A percentile compares a stretch with the other conserved stretches of the same genome.
Evolutionary conservation across 2,797 vertebrate species (phyloP).

Genomic region (Enteromius thamalakanensis): DNA sequence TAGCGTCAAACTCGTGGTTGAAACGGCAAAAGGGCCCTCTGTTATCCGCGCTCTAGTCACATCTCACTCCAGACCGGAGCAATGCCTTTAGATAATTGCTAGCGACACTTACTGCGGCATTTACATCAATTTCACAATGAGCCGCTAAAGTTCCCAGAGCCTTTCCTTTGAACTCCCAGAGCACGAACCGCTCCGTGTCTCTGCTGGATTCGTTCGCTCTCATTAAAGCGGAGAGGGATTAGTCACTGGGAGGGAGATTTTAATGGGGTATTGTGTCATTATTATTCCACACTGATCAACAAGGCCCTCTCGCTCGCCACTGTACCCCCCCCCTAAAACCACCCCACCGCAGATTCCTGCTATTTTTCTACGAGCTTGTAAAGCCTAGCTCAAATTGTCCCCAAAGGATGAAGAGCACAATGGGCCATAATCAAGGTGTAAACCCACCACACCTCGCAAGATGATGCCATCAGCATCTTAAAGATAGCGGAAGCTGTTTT

Average conservation of each 20-base stretch:
- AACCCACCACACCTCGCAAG: conserved; percentile 58
- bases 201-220: conserved; percentile 57
- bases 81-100: conserved; percentile 61
- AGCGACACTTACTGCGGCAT: conserved; percentile 61
- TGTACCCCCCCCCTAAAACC: not conserved
- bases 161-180: conserved; percentile 61
- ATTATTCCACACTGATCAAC: conserved; percentile 63
- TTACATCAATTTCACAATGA: conserved; percentile 66
- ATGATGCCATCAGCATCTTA: conserved; percentile 14
- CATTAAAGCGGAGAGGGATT: conserved; percentile 61
- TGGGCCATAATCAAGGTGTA: conserved; percentile 54
- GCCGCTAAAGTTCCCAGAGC: conserved; percentile 63
- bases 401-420: conserved; percentile 57
- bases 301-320: conserved; percentile 46
- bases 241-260: conserved; percentile 59
- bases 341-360: conserved; percentile 43
- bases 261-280: conserved; percentile 59
- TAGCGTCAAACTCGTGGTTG: conserved; percentile 17
- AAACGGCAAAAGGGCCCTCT: conserved; percentile 43
- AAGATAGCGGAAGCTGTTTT: conserved; percentile 1
- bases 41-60: conserved; percentile 39
- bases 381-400: conserved; percentile 46
- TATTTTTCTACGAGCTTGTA: conserved; percentile 56
- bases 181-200: conserved; percentile 56
- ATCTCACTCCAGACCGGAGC: conserved; percentile 50